phyloP scores from a whole-genome alignment of 2,113 vertebrate genomes.

The Aspiorhynchus laticeps region DNA sequence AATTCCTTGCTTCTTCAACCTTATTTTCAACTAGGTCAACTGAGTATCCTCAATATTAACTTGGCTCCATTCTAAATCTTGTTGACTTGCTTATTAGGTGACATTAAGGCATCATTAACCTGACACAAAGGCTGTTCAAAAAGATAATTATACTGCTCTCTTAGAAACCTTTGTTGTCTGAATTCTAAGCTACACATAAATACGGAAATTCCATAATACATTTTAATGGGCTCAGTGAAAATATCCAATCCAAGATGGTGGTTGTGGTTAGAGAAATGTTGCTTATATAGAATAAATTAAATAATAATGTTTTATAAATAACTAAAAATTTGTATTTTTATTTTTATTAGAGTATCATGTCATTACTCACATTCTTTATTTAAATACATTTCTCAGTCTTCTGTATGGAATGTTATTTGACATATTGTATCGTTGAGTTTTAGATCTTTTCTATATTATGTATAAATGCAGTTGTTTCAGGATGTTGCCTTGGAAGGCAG shows the following conservation, averaged over 20 bases:
- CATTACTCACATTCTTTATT: not conserved
- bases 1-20: not conserved
- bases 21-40: not conserved
- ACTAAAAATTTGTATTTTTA: not conserved
- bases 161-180: not conserved
- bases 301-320: not conserved
- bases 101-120: not conserved
- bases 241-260: not conserved
- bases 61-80: not conserved
- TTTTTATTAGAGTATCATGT: not conserved
- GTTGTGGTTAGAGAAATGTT: not conserved
- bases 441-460: not conserved
- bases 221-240: not conserved
- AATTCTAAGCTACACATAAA: not conserved
- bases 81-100: not conserved
- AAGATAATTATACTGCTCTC: not conserved
- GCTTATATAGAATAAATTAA: not conserved
- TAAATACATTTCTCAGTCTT: not conserved
- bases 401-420: not conserved
- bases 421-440: not conserved
- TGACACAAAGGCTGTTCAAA: not conserved
- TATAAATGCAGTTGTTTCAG: not conserved
- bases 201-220: not conserved
- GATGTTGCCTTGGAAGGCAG: not conserved
- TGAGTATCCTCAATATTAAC: not conserved